A percentile compares a stretch with the other conserved stretches of the same genome.
Evolutionary conservation across 2,113 vertebrate genomes (phyloP).

Genomic region (Python bivittatus): DNA sequence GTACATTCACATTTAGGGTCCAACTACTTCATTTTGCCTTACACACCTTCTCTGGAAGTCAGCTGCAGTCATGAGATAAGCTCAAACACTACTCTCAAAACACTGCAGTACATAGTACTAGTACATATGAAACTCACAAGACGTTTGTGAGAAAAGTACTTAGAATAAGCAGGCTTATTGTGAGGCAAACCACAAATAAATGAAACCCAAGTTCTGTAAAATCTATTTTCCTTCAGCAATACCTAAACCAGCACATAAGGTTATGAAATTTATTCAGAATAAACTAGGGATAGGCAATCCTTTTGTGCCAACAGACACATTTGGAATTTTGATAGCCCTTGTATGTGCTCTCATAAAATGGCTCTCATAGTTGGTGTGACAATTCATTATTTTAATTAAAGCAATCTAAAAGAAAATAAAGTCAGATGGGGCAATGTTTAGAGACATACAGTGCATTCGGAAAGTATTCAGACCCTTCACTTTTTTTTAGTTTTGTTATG

Average conservation of each 20-base stretch:
- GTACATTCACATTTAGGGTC: too few relatives aligned
- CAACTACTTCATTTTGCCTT: too few relatives aligned
- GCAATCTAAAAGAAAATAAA: not conserved
- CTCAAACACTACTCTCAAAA: not conserved
- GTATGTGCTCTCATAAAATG: not conserved
- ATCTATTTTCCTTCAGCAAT: not conserved
- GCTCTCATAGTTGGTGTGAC: not conserved
- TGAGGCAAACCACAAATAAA: not conserved
- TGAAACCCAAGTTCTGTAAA: not conserved
- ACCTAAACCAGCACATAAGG: not conserved
- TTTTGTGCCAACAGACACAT: not conserved
- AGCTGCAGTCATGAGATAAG: not conserved
- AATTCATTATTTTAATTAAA: not conserved
- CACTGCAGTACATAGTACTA: not conserved
- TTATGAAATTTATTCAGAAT: not conserved
- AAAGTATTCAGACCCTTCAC: too few relatives aligned
- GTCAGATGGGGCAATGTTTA: not conserved
- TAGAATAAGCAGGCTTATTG: not conserved
- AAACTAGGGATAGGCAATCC: not conserved
- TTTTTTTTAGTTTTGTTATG: too few relatives aligned
- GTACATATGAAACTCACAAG: not conserved
- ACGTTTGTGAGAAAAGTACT: not conserved
- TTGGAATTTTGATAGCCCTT: not conserved
- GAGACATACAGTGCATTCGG: too few relatives aligned
- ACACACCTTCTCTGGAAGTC: too few relatives aligned